These are phyloP conservation scores for Hipposideros armiger DNA, from an alignment of 2,113 vertebrate genomes.

Conservation along the genomic window DNA sequence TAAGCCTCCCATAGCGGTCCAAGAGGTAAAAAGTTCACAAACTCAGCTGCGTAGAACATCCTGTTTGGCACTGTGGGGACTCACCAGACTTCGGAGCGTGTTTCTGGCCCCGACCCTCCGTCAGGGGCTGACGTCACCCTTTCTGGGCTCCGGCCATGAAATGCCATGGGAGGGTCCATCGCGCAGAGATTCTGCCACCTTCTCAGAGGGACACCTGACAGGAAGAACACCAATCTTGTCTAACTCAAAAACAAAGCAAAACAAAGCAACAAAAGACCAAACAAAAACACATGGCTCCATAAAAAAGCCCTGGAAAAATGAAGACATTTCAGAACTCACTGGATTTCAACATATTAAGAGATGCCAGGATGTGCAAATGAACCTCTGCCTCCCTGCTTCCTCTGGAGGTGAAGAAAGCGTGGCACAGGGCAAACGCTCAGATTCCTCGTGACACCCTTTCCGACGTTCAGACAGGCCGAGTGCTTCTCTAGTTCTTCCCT, in stretches of 20 bases:
- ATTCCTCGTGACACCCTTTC: background rate
- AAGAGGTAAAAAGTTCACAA: slow-evolving; percentile 39
- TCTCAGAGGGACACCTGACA: background rate
- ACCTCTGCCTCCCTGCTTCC: background rate
- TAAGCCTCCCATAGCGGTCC: background rate
- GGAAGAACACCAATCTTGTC: background rate
- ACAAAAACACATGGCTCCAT: background rate
- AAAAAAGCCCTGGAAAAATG: background rate
- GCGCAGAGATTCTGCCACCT: no score
- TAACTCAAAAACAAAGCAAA: background rate
- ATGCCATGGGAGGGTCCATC: background rate
- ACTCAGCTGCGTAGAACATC: background rate
- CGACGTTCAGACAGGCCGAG: background rate
- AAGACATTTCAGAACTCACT: background rate
- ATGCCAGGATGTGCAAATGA: background rate
- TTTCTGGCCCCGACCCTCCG: background rate
- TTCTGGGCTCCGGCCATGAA: background rate
- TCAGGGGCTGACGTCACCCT: background rate
- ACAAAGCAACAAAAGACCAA: no score
- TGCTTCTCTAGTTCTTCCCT: accelerated
- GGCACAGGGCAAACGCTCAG: accelerated
- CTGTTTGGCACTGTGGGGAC: slow-evolving; percentile 51
- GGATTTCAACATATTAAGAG: background rate
- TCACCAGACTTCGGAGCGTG: background rate
- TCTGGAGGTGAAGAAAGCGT: background rate